Conservation (phyloP, 1,140 invertebrate genomes). For the Eciton burchellii region DNA sequence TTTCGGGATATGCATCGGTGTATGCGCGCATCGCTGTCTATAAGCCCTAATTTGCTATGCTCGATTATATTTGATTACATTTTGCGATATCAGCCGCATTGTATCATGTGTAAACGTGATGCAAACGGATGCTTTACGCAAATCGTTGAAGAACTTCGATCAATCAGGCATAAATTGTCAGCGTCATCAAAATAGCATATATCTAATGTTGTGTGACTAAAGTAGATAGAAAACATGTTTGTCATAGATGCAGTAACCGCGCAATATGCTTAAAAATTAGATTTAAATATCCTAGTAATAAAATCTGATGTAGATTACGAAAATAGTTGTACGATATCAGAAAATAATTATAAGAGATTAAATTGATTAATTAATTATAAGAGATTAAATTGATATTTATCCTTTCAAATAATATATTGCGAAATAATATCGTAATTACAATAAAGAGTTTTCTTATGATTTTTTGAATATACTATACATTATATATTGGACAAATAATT, state of each 20-base stretch:
- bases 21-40: background rate
- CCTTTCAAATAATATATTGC: background rate
- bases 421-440: background rate
- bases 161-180: background rate
- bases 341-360: background rate
- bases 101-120: background rate
- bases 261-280: background rate
- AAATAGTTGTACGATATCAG: background rate
- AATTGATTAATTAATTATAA: background rate
- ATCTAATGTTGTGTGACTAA: background rate
- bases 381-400: background rate
- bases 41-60: background rate
- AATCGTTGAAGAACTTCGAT: too few species aligned
- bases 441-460: background rate
- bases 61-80: background rate
- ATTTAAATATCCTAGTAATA: background rate
- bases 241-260: background rate
- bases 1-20: conserved; percentile 12
- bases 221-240: background rate
- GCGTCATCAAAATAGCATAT: background rate
- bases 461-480: too few species aligned
- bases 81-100: background rate
- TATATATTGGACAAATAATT: too few species aligned
- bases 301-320: too few species aligned
- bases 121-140: background rate